phyloP scores from a whole-genome alignment of 1,140 invertebrate species.

The Drosophila insularis region DNA sequence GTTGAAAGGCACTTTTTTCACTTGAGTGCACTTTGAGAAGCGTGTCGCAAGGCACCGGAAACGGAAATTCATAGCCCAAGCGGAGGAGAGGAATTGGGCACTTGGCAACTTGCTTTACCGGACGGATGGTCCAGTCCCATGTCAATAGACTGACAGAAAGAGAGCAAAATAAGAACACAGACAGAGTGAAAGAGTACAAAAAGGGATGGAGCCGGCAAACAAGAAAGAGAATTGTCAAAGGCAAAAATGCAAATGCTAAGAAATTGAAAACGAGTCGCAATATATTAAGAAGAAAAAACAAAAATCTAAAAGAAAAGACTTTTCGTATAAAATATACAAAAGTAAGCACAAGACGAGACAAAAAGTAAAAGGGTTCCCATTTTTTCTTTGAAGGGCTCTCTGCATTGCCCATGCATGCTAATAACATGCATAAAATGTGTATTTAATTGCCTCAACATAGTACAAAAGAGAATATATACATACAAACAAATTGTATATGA shows the following conservation, averaged over 20 bases:
- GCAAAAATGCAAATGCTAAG: constrained; percentile 69
- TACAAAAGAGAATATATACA: not conserved
- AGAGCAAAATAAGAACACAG: constrained; percentile 17
- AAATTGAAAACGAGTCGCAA: constrained; percentile 69
- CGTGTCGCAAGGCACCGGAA: constrained; percentile 64
- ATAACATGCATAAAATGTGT: constrained; percentile 65
- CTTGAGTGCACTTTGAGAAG: constrained; percentile 68
- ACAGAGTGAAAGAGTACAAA: constrained; percentile 24
- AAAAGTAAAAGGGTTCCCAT: constrained; percentile 17
- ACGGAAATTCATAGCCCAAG: constrained; percentile 65
- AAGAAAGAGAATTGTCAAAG: constrained; percentile 56
- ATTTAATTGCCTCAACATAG: constrained; percentile 51
- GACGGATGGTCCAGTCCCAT: constrained; percentile 58
- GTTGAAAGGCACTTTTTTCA: constrained; percentile 73
- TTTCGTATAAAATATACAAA: constrained; percentile 54
- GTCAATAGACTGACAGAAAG: constrained; percentile 52
- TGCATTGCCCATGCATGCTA: constrained; percentile 63
- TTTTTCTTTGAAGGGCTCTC: constrained; percentile 37
- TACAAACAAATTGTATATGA: constrained; percentile 21
- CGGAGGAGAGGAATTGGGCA: constrained; percentile 26
- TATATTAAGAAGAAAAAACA: constrained; percentile 41
- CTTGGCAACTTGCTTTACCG: constrained; percentile 57
- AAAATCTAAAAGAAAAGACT: constrained; percentile 44
- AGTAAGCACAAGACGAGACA: not conserved
- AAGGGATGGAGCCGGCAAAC: not conserved